Conservation (phyloP, 2,888 invertebrate genomes). For the Hirtodrosophila alboralis region DNA sequence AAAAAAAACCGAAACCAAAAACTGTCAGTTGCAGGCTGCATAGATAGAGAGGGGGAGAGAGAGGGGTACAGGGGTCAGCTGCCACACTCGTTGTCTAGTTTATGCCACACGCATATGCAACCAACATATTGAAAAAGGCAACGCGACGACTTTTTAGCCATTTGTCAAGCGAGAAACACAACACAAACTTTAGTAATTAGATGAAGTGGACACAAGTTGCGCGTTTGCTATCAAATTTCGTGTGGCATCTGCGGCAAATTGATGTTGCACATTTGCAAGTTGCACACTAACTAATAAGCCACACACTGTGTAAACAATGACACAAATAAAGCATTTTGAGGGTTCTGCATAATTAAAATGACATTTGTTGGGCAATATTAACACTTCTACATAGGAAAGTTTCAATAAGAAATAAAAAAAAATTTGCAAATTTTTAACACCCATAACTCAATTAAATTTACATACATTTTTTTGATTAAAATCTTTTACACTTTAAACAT, state of each 20-base stretch:
- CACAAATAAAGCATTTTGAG: background rate
- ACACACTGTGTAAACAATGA: background rate
- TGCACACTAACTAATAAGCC: background rate
- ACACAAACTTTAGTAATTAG: constrained; percentile 70
- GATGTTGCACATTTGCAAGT: constrained; percentile 2
- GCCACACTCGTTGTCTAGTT: constrained; percentile 29
- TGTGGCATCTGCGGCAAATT: constrained; percentile 20
- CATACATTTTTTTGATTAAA: too few species aligned
- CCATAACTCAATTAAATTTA: too few species aligned
- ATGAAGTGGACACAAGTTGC: constrained; percentile 50
- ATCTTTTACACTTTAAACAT: too few species aligned
- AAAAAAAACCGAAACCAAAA: too few species aligned
- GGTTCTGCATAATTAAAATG: too few species aligned
- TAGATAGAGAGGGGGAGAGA: background rate
- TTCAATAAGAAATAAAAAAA: too few species aligned
- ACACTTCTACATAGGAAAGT: too few species aligned
- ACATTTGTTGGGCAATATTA: too few species aligned
- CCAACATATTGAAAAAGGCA: constrained; percentile 69
- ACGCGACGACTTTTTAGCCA: constrained; percentile 50
- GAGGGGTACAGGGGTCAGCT: background rate
- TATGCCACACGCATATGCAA: constrained; percentile 60
- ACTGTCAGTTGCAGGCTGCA: constrained; percentile 51
- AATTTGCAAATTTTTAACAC: too few species aligned
- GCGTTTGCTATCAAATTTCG: background rate
- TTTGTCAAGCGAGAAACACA: constrained; percentile 66